phyloP scores from a whole-genome alignment of 2,113 vertebrate genomes.

The Hydropotes inermis region DNA sequence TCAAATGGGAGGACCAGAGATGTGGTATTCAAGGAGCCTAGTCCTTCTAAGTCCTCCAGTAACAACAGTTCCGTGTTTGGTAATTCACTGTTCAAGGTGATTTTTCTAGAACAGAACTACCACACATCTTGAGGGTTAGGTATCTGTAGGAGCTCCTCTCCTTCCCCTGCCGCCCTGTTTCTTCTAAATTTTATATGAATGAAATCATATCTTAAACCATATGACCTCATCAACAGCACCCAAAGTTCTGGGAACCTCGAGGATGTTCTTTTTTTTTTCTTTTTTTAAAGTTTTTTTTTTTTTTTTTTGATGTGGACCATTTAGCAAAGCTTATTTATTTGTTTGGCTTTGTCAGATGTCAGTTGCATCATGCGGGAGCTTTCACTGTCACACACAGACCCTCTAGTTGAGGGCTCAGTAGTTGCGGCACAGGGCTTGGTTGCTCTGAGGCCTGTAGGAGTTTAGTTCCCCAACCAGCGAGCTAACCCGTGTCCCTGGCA shows the following conservation, averaged over 20 bases:
- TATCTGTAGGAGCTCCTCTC: background rate
- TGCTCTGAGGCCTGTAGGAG: background rate
- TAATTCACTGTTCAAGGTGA: background rate
- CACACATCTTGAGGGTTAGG: background rate
- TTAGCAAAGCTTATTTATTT: background rate
- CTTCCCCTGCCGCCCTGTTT: background rate
- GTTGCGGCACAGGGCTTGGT: fast-evolving
- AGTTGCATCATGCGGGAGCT: background rate
- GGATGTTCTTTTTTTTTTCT: background rate
- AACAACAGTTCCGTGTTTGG: background rate
- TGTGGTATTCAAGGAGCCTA: background rate
- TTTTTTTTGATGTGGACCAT: background rate
- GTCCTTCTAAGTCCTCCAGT: background rate
- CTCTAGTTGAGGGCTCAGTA: background rate
- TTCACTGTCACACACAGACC: background rate
- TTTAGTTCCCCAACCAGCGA: background rate
- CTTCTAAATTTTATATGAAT: background rate
- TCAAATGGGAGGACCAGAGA: background rate
- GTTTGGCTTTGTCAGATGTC: background rate
- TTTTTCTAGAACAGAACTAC: background rate
- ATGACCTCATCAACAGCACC: background rate
- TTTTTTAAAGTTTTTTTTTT: background rate
- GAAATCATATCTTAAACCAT: background rate
- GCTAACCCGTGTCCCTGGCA: background rate
- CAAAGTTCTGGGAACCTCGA: background rate